A percentile compares a stretch with the other conserved stretches of the same genome.
Evolutionary conservation across 2,888 invertebrate genomes (phyloP).

Genomic region (Nomada fucata): DNA sequence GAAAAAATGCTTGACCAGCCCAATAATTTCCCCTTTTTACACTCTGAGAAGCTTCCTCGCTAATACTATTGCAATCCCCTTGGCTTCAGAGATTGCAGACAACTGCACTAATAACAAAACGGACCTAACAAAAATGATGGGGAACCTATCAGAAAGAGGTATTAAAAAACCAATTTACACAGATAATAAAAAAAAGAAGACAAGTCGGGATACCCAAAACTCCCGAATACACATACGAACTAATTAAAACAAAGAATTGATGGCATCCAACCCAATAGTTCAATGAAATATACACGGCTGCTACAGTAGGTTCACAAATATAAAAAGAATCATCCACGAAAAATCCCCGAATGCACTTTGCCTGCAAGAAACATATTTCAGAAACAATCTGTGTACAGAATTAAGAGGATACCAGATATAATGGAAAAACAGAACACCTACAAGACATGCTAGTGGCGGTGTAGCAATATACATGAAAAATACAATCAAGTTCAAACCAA

Average conservation of each 20-base stretch:
- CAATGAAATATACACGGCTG: conserved; percentile 5
- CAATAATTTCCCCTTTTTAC: background rate
- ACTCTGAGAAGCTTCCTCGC: background rate
- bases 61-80: background rate
- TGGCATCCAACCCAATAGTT: background rate
- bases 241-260: background rate
- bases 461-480: background rate
- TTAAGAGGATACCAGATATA: background rate
- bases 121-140: background rate
- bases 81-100: background rate
- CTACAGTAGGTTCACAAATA: background rate
- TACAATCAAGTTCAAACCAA: background rate
- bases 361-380: background rate
- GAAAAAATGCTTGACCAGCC: background rate
- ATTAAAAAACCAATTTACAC: background rate
- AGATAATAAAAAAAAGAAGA: background rate
- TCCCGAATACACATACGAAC: background rate
- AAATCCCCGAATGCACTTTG: background rate
- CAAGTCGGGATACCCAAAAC: background rate
- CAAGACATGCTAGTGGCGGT: background rate
- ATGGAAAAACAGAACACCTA: background rate
- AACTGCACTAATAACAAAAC: background rate
- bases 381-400: background rate
- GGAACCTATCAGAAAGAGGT: background rate
- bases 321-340: background rate